Base-by-base conservation (phyloP, 2,797 vertebrate genomes). In the Acanthiza pusilla region DNA sequence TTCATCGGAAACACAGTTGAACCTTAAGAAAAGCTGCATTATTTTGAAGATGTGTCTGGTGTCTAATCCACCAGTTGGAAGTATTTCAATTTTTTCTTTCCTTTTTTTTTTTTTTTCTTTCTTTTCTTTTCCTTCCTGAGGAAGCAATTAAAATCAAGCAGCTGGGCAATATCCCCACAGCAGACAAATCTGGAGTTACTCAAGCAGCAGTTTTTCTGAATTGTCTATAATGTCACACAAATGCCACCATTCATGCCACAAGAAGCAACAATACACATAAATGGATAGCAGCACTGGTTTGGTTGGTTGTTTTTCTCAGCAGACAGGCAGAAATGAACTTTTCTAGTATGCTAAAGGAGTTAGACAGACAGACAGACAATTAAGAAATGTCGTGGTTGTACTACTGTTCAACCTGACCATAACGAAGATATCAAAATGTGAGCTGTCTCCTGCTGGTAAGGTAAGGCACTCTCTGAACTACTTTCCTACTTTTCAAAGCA, bases 131-230 rank as follows among this genome's bases (percentile, higher is more conserved):
- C 43, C n/a, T 11, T 91, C 71, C 80, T 60, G 25, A 94, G 70
- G 91, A 94, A 95, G 80, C 86, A 89, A 94, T 85, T 82, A 84
- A 85, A 93, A 94, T n/a, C 57, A 91, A 93, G 77, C 90, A 95
- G 93, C 92, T 87, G 86, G 63, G 78, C 81, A 93, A 71, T 57
- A 86, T 67, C 40, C 23, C 30, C 40, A 36, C 20, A 76, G 63
- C 45, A 93, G 74, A 88, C 63, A 82, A 88, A 88, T 85, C 4
- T 45, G 61, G 42, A 87, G 34, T 74, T 92, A 70, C 65, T 85
- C 36, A 68, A 85, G 58, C 68, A 96, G 92, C 61, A 83, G 34
- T 73, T 94, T 88, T 94, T 93, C 71, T 74, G 77, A 89, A 91
- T 45, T 65, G 61, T 53, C 65, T 60, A 55, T 71, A 65, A 43